Evolutionary conservation across 2,888 invertebrate genomes (phyloP).

Genomic region (Lithodes maja): DNA sequence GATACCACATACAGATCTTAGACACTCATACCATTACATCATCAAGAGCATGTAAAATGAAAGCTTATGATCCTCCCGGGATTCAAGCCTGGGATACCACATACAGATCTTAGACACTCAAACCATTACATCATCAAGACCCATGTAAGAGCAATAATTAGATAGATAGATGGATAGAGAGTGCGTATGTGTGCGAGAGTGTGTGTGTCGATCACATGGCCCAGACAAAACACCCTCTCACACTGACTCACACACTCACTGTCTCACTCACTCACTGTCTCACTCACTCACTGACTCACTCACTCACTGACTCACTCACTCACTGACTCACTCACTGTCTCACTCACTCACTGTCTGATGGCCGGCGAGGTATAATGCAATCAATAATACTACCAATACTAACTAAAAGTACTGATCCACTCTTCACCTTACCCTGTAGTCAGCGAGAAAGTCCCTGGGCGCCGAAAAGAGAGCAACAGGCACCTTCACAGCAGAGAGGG

Average conservation of each 20-base stretch:
- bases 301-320: neutral
- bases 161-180: too few species aligned
- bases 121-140: too few species aligned
- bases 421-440: slow-evolving; percentile 16
- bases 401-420: neutral
- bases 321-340: neutral
- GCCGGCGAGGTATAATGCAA: neutral
- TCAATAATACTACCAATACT: too few species aligned
- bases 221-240: neutral
- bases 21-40: too few species aligned
- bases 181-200: too few species aligned
- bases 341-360: neutral
- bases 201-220: too few species aligned
- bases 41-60: too few species aligned
- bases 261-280: neutral
- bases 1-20: too few species aligned
- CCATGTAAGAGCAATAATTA: too few species aligned
- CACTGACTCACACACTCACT: neutral
- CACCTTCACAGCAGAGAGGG: slow-evolving; percentile 6
- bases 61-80: too few species aligned
- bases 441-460: slow-evolving; percentile 28
- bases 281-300: neutral
- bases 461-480: slow-evolving; percentile 49
- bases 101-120: too few species aligned
- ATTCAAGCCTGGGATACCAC: too few species aligned